Conservation (phyloP, 2,113 vertebrate species). For the Leptocoma aspasia region DNA sequence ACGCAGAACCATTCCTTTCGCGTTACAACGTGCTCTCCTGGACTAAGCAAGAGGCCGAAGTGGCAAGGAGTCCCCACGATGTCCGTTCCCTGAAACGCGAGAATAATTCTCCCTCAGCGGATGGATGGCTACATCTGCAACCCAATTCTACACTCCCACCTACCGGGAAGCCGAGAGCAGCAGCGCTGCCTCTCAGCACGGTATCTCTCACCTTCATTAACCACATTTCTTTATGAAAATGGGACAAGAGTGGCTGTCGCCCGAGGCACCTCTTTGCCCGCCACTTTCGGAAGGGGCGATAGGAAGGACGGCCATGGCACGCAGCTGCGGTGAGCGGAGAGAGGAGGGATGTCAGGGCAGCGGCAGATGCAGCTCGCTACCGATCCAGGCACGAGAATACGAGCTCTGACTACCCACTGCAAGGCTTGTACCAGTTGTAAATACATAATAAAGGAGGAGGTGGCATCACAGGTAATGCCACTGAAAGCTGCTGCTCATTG, state of each 20-base stretch:
- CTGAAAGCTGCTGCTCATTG: not conserved
- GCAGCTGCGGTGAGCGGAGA: not conserved
- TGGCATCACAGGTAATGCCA: not conserved
- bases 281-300: not conserved
- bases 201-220: not conserved
- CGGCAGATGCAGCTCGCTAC: not conserved
- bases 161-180: not conserved
- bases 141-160: not conserved
- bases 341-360: not conserved
- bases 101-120: not conserved
- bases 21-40: not conserved
- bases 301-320: not conserved
- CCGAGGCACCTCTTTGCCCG: not conserved
- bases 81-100: not conserved
- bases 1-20: not conserved
- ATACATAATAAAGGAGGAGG: not conserved
- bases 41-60: not conserved
- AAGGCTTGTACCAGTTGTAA: not conserved
- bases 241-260: not conserved
- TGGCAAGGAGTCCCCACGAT: not conserved
- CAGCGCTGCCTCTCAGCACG: not conserved
- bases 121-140: not conserved
- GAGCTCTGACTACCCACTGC: not conserved
- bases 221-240: not conserved
- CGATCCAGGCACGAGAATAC: no score